Conservation (phyloP, 2,797 vertebrate species). For the Acrossocheilus wenchowensis region DNA sequence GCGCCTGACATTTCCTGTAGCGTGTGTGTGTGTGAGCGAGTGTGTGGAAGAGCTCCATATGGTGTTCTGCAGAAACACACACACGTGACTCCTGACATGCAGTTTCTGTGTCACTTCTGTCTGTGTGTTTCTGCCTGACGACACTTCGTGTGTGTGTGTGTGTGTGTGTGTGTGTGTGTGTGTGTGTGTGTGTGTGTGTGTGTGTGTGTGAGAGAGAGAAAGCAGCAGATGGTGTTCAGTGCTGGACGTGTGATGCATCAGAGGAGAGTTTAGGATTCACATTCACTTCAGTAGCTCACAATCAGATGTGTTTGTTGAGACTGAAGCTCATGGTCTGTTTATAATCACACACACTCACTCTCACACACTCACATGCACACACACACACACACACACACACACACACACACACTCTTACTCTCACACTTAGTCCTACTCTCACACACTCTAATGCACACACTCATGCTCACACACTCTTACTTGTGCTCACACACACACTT, state of each 20-base stretch:
- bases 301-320: background rate
- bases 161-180: background rate
- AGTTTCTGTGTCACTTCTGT: background rate
- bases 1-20: background rate
- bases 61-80: background rate
- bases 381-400: too few relatives aligned
- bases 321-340: background rate
- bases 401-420: too few relatives aligned
- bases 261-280: background rate
- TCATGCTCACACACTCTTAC: too few relatives aligned
- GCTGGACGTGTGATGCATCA: background rate
- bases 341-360: too few relatives aligned
- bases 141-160: background rate
- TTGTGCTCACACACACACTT: too few relatives aligned
- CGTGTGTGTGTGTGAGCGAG: background rate
- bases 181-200: too few relatives aligned
- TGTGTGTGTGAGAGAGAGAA: too few relatives aligned
- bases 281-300: slow-evolving; percentile 1
- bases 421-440: too few relatives aligned
- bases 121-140: background rate
- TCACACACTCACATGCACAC: background rate
- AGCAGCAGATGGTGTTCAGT: slow-evolving; percentile 19
- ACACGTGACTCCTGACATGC: background rate
- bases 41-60: background rate
- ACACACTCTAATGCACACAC: too few relatives aligned